Conservation (phyloP, 2,888 invertebrate species). For the Zaprionus obscuricornis region DNA sequence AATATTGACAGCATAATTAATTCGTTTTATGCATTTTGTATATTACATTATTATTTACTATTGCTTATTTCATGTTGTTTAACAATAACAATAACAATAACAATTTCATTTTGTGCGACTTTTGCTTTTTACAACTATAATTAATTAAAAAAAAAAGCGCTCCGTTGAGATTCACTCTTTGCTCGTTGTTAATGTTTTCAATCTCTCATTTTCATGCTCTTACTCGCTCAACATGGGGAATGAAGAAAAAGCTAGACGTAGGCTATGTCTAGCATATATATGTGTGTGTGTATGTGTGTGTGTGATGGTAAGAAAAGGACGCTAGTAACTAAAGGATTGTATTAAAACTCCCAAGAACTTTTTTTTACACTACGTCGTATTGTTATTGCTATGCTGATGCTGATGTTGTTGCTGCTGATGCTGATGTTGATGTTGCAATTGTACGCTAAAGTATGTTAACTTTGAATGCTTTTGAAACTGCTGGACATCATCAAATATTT, state of each 20-base stretch:
- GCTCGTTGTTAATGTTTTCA: neutral
- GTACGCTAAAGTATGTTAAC: too few species aligned
- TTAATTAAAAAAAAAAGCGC: constrained; percentile 63
- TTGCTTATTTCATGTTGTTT: constrained; percentile 48
- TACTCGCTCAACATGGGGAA: neutral
- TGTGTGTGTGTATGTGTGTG: neutral
- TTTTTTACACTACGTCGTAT: constrained; percentile 54
- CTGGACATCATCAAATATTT: too few species aligned
- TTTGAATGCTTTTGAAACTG: too few species aligned
- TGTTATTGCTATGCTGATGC: constrained; percentile 66
- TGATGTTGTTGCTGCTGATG: constrained; percentile 17
- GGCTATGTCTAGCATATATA: constrained; percentile 46
- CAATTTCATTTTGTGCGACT: constrained; percentile 45
- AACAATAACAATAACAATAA: constrained; percentile 71
- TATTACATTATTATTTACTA: constrained; percentile 35
- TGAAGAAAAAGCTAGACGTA: constrained; percentile 39
- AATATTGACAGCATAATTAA: constrained; percentile 67
- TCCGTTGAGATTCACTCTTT: neutral
- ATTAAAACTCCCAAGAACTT: constrained; percentile 61
- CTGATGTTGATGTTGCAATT: constrained; percentile 53
- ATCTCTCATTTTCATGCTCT: neutral
- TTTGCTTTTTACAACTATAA: constrained; percentile 51
- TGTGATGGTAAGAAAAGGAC: neutral
- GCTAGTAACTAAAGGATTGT: constrained; percentile 2
- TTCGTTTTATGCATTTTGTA: constrained; percentile 23